Conservation (phyloP, 2,888 invertebrate genomes). For the Epiblema foenella region DNA sequence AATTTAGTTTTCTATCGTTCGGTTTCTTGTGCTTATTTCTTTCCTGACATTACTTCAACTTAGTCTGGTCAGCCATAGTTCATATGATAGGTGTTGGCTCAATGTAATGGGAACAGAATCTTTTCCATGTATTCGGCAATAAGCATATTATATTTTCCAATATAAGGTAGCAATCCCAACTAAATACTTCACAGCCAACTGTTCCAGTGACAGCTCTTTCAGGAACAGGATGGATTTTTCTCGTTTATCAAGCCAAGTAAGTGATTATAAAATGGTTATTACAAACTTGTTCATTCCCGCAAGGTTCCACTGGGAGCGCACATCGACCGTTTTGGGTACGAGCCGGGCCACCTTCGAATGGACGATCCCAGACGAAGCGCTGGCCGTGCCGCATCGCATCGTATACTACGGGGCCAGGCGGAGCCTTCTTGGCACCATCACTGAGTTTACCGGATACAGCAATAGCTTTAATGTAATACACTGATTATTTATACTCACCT, state of each 20-base stretch:
- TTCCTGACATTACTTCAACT: too few species aligned
- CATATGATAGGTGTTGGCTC: too few species aligned
- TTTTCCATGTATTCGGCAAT: too few species aligned
- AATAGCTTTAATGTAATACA: slow-evolving; percentile 71
- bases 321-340: slow-evolving; percentile 88
- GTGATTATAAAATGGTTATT: not conserved
- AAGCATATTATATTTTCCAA: too few species aligned
- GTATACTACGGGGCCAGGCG: slow-evolving; percentile 91
- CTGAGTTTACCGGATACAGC: slow-evolving; percentile 86
- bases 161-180: too few species aligned
- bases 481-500: slow-evolving; percentile 21
- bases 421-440: slow-evolving; percentile 85
- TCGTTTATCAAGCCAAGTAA: too few species aligned
- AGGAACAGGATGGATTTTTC: too few species aligned
- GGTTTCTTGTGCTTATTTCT: too few species aligned
- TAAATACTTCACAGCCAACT: too few species aligned
- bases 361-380: slow-evolving; percentile 87
- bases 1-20: not conserved
- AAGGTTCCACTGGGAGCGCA: slow-evolving; percentile 93
- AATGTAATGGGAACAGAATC: too few species aligned
- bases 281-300: not conserved
- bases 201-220: too few species aligned
- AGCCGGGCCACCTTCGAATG: slow-evolving; percentile 91
- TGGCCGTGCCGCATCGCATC: slow-evolving; percentile 90
- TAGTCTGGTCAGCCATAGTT: too few species aligned